Percentiles rank a stretch among this genome's conserved stretches.
Conservation (phyloP, 2,113 vertebrate genomes). For the Hydrolagus affinis region DNA sequence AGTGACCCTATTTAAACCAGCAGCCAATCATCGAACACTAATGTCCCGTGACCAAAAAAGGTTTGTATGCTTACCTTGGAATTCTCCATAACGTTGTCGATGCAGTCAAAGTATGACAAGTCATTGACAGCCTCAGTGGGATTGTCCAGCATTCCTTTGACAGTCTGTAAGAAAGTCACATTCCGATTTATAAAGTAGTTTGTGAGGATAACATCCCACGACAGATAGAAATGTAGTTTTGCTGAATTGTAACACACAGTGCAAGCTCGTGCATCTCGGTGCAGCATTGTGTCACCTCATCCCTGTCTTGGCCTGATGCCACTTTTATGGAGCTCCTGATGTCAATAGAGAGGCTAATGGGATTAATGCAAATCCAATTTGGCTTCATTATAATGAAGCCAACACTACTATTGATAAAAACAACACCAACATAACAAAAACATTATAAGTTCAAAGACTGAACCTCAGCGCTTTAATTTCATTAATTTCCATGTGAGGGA, state of each 20-base stretch:
- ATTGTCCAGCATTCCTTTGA: slow-evolving; percentile 86
- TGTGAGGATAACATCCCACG: background rate
- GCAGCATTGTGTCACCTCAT: background rate
- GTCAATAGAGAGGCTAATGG: background rate
- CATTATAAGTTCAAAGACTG: no score
- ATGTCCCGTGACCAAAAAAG: background rate
- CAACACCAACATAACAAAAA: no score
- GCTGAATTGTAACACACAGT: slow-evolving; percentile 2
- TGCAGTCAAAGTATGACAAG: slow-evolving; percentile 90
- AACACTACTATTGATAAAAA: no score
- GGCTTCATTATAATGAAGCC: background rate
- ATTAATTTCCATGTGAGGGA: no score
- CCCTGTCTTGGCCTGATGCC: background rate
- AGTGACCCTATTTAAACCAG: no score
- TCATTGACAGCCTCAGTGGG: slow-evolving; percentile 85
- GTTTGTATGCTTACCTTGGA: slow-evolving; percentile 69
- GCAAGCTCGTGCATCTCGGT: background rate
- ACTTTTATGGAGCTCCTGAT: background rate
- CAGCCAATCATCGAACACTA: no score
- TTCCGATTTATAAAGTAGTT: background rate
- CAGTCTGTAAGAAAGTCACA: slow-evolving; percentile 58
- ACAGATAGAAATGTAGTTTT: background rate
- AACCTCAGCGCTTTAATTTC: no score
- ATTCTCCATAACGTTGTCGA: slow-evolving; percentile 98
- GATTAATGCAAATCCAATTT: background rate